Conservation (phyloP, 2,888 invertebrate species). For the Pandemis cinnamomeana region DNA sequence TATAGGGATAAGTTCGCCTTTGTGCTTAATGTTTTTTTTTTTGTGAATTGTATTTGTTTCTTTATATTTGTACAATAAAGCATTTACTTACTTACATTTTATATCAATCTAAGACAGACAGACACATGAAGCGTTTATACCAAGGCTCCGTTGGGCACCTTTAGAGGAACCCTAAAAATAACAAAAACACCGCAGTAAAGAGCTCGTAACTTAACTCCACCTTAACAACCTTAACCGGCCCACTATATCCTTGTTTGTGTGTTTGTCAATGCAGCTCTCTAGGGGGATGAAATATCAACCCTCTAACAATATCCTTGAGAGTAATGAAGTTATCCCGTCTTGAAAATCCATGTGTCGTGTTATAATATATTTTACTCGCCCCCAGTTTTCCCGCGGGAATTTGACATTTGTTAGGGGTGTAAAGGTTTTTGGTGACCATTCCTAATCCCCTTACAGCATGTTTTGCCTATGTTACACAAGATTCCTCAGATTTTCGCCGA, state of each 20-base stretch:
- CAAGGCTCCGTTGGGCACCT: too few relatives aligned
- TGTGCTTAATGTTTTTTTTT: too few relatives aligned
- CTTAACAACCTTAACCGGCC: neutral
- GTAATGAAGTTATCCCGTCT: constrained; percentile 28
- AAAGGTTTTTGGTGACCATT: neutral
- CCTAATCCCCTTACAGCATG: too few relatives aligned
- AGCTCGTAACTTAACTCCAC: neutral
- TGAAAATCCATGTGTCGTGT: neutral
- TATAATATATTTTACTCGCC: neutral
- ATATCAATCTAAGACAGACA: too few relatives aligned
- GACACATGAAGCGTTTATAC: too few relatives aligned
- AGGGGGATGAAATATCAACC: constrained; percentile 39
- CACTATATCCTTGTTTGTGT: constrained; percentile 13
- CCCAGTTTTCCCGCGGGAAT: neutral
- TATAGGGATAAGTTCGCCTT: too few relatives aligned
- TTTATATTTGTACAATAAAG: too few relatives aligned
- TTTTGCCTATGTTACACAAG: too few relatives aligned
- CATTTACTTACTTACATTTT: too few relatives aligned
- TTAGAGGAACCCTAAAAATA: too few relatives aligned
- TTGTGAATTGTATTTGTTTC: too few relatives aligned
- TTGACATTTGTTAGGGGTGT: neutral
- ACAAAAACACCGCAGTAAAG: neutral
- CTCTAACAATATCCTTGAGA: constrained; percentile 25
- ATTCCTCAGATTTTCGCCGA: too few relatives aligned
- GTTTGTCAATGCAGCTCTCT: constrained; percentile 26